Evolutionary conservation across 2,113 vertebrate genomes (phyloP), one percentile per base, ranked within the genome.

Genomic region (Sebastes fasciatus): DNA sequence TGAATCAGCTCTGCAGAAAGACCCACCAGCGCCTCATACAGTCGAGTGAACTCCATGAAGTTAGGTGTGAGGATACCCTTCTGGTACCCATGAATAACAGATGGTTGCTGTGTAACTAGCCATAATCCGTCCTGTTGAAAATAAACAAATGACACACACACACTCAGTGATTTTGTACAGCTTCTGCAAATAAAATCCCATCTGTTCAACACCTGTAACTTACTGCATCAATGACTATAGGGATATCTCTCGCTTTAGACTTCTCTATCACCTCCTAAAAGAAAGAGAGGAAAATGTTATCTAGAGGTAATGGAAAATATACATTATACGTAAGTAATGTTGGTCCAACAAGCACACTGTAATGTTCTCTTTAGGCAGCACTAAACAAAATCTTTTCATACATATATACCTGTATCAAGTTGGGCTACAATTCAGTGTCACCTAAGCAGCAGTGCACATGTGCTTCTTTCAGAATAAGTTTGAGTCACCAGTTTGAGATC

Each of bases 41-140:
- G 95, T 64, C 98, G 95, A 74, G 94, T 95, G 85, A 99, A 99
- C 92, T 99, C 98, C 96, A 97, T 94, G 1, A 96, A 95, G 93
- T 99, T 99, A 19, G 98, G 98, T 4, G 98, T 99, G 55, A 99
- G 96, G 83, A 99, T 95, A 40, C 96, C 97, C 93, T 96, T 96
- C 76, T 91, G 96, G 93, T 99, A 98, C 14, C 97, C 97, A 51
- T 97, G 98, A 82, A 99, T 96, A 69, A 99, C 93, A 78, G 97
- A 95, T 4, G 97, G 98, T 51, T 97, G 96, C 90, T 97, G 96
- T 6, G 97, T 95, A 64, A 99, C 92, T 43, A 99, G 95, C 98
- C 98, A 99, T 84, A 99, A 95, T 83, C 98, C 98, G 6, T 99
- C 98, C 98, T 99, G 92, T 57, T 78, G 69, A 79, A 89, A 77